Percentiles rank a stretch among this genome's conserved stretches.
Evolutionary conservation across 2,113 vertebrate genomes (phyloP).

Genomic region (Stigmatopora argus): DNA sequence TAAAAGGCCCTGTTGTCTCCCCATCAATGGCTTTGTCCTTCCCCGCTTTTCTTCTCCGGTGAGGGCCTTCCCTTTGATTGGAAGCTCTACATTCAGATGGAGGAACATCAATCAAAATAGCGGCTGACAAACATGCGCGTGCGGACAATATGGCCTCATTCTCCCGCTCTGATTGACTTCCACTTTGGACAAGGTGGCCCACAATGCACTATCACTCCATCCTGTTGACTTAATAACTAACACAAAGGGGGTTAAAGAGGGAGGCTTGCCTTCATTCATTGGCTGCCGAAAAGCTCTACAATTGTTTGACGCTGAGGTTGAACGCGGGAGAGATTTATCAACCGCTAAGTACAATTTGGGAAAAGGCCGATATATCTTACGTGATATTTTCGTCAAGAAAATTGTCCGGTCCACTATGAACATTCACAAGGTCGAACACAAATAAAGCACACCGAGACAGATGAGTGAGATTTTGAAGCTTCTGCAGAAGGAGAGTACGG

Average conservation of each 20-base stretch:
- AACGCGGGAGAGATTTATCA: conserved; percentile 46
- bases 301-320: conserved; percentile 37
- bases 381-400: too few species aligned
- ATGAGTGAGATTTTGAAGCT: too few species aligned
- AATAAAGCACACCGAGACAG: too few species aligned
- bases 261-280: conserved; percentile 35
- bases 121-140: conserved; percentile 21
- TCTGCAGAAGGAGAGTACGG: too few species aligned
- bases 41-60: conserved; percentile 41
- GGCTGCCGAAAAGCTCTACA: conserved; percentile 38
- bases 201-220: conserved; percentile 46
- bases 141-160: conserved; percentile 46
- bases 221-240: conserved; percentile 64
- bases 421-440: too few species aligned
- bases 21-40: conserved; percentile 36
- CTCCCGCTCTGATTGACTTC: conserved; percentile 45
- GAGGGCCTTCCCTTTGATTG: conserved; percentile 39
- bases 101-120: conserved; percentile 9
- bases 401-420: too few species aligned
- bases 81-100: conserved; percentile 14
- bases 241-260: conserved; percentile 18
- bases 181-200: conserved; percentile 69
- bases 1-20: conserved; percentile 40
- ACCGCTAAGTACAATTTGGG: conserved; percentile 25
- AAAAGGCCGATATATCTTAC: too few species aligned